Base-by-base conservation (phyloP, 2,888 invertebrate genomes). In the Deilephila porcellus region DNA sequence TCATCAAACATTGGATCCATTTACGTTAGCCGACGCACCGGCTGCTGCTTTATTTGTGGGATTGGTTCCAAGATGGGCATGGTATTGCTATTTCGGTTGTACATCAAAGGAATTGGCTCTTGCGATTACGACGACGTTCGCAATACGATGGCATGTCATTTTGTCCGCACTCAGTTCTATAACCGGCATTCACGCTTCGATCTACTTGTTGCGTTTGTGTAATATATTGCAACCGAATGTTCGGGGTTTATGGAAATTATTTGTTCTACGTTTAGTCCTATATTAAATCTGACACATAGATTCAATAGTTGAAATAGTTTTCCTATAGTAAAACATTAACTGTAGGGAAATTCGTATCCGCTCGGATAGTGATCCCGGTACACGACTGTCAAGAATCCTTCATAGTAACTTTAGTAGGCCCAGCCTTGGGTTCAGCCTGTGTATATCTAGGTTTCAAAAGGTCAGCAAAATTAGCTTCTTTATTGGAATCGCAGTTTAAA, bases 41-140 rank as follows among this genome's bases (percentile, higher is more conserved):
- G 1, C 56, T n/a, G 14, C 2, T 56, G 6, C n/a, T 56, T 56
- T 56, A n/a, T 17, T 56, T n/a, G 4, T 29, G 4, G 11, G 8
- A 60, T 25, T 60, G 60, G 60, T 29, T 14, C 60, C 29, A 29
- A 29, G 17, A 60, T 60, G 14, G 29, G 25, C 14, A 14, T 17
- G 17, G 14, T 25, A 7, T 29, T 14, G 60, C 29, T 60, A 29
- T 60, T 29, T 60, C 60, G 60, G 29, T 1, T 17, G 11, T 25
- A 60, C 60, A 60, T 60, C 60, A 60, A 60, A 60, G 60, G 29
- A 17, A 60, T 60, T 4, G 60, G 60, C 60, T 60, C 17, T 29
- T n/a, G n/a, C 56, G 56, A 56, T 56, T 56, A n/a, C n/a, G 17
- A 17, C n/a, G 56, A 56, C 56, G n/a, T 56, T 56, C 56, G 19